Evolutionary conservation across 2,888 invertebrate species (phyloP).

Genomic region (Eilema depressum): DNA sequence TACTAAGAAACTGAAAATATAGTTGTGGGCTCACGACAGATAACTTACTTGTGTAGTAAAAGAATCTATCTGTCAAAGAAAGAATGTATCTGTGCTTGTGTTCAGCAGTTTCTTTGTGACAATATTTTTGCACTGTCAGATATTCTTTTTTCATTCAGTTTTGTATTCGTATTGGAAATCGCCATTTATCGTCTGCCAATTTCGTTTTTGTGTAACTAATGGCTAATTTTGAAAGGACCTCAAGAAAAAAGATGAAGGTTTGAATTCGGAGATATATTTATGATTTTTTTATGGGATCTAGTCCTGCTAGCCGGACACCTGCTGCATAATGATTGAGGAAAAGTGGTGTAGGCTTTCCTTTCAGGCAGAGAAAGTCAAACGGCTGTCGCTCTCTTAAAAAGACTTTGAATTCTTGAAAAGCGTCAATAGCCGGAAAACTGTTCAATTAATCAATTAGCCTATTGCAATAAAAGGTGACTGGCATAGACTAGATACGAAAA

Average conservation of each 20-base stretch:
- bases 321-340: too few species aligned
- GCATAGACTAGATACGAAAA: too few species aligned
- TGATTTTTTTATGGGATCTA: background rate
- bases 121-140: background rate
- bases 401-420: too few species aligned
- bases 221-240: background rate
- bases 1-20: background rate
- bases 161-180: background rate
- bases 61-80: too few species aligned
- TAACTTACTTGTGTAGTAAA: background rate
- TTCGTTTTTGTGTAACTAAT: background rate
- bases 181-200: background rate
- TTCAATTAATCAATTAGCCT: too few species aligned
- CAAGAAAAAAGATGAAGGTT: background rate
- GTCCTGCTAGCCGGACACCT: background rate
- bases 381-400: too few species aligned
- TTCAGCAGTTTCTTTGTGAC: background rate
- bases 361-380: too few species aligned
- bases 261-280: background rate
- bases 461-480: too few species aligned
- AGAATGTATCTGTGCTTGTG: background rate
- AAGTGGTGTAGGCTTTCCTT: too few species aligned
- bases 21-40: background rate
- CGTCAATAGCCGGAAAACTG: too few species aligned
- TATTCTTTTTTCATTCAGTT: constrained; percentile 4